These are phyloP conservation scores for Zapornia atra DNA, from an alignment of 2,113 vertebrate species.

Conservation along the genomic window DNA sequence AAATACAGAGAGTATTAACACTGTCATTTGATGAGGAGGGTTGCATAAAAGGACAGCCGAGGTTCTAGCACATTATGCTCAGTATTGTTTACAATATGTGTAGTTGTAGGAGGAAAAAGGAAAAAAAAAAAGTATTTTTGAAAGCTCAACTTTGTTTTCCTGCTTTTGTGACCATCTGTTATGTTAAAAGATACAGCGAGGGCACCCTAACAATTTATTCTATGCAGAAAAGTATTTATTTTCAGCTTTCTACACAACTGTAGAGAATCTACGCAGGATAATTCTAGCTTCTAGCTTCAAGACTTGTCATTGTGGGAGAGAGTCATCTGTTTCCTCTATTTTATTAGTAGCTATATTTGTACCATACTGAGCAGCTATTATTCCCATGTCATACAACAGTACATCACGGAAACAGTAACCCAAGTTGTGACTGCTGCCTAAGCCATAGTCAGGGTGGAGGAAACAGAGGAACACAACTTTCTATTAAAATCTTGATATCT, in stretches of 20 bases:
- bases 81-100: background rate
- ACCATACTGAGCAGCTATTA: background rate
- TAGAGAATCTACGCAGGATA: background rate
- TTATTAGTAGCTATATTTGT: slow-evolving; percentile 12
- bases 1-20: background rate
- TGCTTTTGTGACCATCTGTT: background rate
- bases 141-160: background rate
- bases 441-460: background rate
- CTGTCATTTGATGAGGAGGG: background rate
- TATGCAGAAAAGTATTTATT: background rate
- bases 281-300: background rate
- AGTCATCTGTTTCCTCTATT: slow-evolving; percentile 32
- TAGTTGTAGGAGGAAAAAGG: background rate
- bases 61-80: background rate
- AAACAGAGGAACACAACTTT: background rate
- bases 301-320: background rate
- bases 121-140: background rate
- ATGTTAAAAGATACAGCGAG: background rate
- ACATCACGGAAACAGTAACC: background rate
- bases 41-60: background rate
- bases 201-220: background rate
- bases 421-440: background rate
- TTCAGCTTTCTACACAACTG: background rate
- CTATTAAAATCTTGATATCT: background rate
- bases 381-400: background rate